Conservation (phyloP, 2,113 vertebrate species). For the Pluvianellus socialis region DNA sequence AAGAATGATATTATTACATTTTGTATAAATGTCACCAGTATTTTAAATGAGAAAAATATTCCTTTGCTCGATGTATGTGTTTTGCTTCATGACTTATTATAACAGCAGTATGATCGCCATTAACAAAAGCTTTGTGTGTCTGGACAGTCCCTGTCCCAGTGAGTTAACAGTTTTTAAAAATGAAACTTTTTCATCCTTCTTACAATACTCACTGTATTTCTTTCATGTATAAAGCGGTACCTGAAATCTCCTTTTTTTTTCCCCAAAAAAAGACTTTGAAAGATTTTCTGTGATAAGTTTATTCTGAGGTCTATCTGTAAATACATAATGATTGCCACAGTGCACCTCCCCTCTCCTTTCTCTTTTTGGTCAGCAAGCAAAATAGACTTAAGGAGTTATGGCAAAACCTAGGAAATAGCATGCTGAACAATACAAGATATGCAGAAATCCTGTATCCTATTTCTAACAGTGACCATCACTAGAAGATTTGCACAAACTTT, state of each 20-base stretch:
- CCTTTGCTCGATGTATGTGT: not conserved
- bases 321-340: not conserved
- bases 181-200: not conserved
- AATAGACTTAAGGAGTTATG: not conserved
- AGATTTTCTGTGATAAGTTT: not conserved
- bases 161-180: not conserved
- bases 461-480: not conserved
- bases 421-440: not conserved
- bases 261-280: not conserved
- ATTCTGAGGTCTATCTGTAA: not conserved
- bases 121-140: not conserved
- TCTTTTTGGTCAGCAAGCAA: not conserved
- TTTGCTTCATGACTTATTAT: not conserved
- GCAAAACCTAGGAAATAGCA: not conserved
- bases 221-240: not conserved
- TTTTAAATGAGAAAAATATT: not conserved
- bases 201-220: not conserved
- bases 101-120: not conserved
- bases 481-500: not conserved
- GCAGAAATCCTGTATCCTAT: not conserved
- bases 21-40: not conserved
- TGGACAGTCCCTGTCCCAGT: not conserved
- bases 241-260: not conserved
- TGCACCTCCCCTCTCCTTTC: not conserved
- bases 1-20: not conserved